Evolutionary conservation across 2,888 invertebrate genomes (phyloP), one percentile per base, ranked within the genome.

Genomic region (Neoitamus cyanurus): DNA sequence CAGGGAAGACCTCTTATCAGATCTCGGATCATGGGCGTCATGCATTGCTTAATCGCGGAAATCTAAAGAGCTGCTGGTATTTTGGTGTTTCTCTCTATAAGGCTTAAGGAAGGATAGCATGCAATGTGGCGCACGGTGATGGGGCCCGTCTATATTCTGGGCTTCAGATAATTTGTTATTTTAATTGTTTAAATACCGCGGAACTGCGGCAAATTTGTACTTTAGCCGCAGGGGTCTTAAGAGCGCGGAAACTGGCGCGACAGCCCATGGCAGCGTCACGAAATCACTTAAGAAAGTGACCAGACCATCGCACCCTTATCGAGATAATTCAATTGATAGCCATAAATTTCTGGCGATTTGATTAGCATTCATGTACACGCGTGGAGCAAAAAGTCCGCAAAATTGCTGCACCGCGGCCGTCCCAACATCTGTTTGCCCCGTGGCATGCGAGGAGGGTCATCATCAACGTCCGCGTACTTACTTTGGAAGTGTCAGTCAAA

Each of bases 351-450:
- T 58, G 20, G 3, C 58, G 25, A 58, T 58, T 58, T 58, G 58
- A 58, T 58, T 58, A 58, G 58, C 58, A 58, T 58, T 58, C 58
- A 58, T 58, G 15, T 58, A 58, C 58, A 58, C 15, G 58, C 9
- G 58, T 15, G 9, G 25, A 20, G 25, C 15, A 58, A 58, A 58
- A 58, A 58, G 9, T 58, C 20, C 20, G 25, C 58, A 25, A 58
- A 58, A 58, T 58, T 58, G 58, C 58, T 6, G 58, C 20, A 58
- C 20, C 20, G 58, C 58, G 6, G 58, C 20, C 20, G n/a, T 9
- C 9, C 9, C 58, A 25, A 75, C 75, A 75, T 42, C 75, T 75
- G 75, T 75, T 75, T 75, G 28, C 75, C 42, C 42, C 28, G 75
- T 75, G 37, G 75, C 75, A 58, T 58, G 58, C 58, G 58, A 58